These are phyloP conservation scores for Cisticola juncidis DNA, from an alignment of 2,113 vertebrate genomes.

Conservation along the genomic window DNA sequence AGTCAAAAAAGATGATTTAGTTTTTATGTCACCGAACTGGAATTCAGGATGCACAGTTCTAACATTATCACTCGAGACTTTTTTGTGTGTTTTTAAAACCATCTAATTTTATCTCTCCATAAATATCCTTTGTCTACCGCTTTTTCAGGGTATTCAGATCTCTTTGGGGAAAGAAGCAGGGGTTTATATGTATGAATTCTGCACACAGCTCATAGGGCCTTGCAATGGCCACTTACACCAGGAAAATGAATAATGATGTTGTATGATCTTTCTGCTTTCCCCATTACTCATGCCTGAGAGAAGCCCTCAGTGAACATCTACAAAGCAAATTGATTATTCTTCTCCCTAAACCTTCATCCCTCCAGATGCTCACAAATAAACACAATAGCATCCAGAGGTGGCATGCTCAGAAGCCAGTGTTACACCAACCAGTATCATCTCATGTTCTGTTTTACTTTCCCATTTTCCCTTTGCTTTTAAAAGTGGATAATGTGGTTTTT, in stretches of 20 bases:
- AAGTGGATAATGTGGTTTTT: neutral
- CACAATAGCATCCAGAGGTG: accelerated
- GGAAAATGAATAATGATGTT: neutral
- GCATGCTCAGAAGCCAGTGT: neutral
- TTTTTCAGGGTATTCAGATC: neutral
- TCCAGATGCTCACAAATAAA: neutral
- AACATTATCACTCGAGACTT: neutral
- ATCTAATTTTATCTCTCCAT: neutral
- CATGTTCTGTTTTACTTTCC: accelerated
- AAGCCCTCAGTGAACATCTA: neutral
- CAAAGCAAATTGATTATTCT: neutral
- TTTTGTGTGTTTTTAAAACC: neutral
- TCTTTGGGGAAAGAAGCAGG: neutral
- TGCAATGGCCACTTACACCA: neutral
- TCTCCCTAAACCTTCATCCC: neutral
- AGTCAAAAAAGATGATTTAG: neutral
- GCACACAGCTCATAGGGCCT: neutral
- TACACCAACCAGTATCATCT: neutral
- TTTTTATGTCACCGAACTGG: neutral
- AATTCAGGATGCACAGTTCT: neutral
- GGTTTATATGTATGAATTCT: neutral
- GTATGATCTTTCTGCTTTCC: neutral
- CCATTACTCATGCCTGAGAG: neutral
- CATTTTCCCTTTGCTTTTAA: neutral
- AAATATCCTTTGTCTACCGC: neutral